A percentile compares a stretch with the other conserved stretches of the same genome.
phyloP scores from a whole-genome alignment of 2,113 vertebrate species.

The Etia nguti region DNA sequence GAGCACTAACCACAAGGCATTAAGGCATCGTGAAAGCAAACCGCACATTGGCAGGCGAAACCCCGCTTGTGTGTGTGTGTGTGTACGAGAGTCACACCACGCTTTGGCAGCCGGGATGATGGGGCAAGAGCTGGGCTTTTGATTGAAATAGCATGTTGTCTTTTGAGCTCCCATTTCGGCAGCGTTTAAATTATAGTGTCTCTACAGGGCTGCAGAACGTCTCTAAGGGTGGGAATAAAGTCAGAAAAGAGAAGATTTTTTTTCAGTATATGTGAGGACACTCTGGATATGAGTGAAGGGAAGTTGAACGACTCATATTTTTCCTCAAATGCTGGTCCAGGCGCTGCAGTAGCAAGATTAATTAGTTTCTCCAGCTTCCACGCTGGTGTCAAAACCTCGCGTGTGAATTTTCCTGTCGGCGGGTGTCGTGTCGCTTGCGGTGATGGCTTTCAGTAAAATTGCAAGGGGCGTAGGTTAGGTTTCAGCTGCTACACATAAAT shows the following conservation, averaged over 20 bases:
- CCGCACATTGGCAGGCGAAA: conserved; percentile 61
- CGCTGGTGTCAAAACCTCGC: background rate
- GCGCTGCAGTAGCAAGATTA: background rate
- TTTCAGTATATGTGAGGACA: conserved; percentile 29
- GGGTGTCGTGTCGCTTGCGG: background rate
- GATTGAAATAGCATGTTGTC: conserved; percentile 78
- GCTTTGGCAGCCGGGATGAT: conserved; percentile 60
- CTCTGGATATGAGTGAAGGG: background rate
- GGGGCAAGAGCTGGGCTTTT: conserved; percentile 60
- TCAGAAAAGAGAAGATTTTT: background rate
- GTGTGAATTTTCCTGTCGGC: background rate
- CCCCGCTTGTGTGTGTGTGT: background rate
- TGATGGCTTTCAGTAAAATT: background rate
- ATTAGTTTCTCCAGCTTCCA: background rate
- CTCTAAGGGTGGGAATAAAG: conserved; percentile 35
- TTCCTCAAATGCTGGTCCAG: background rate
- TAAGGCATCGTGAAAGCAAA: conserved; percentile 66
- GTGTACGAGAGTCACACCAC: conserved; percentile 45
- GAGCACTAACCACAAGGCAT: conserved; percentile 69
- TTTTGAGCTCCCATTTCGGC: conserved; percentile 64
- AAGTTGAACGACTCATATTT: background rate
- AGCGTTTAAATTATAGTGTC: conserved; percentile 72
- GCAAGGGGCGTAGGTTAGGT: background rate
- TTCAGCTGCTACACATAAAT: background rate
- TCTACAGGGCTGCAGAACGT: conserved; percentile 46